Evolutionary conservation across 2,797 vertebrate species (phyloP), one percentile per base, ranked within the genome.

Genomic region (Phrynocephalus vlangalii): DNA sequence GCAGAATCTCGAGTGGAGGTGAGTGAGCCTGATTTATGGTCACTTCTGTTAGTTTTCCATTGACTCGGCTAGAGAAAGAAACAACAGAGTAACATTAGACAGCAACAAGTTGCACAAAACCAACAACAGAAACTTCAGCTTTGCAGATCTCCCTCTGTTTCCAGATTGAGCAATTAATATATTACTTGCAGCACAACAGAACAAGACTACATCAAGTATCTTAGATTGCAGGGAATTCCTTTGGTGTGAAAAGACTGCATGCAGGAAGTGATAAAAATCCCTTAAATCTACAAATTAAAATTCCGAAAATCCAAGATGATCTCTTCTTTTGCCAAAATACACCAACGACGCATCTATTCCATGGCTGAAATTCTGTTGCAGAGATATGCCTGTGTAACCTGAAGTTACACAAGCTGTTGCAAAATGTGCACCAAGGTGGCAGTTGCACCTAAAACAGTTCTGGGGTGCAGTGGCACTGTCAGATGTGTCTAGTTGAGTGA

Each of bases 41-140:
- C 99, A 97, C 97, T 98, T 95, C 98, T 98, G 93, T 98, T 97
- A 89, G 98, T 93, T 97, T 99, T 99, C 99, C 99, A 99, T 82
- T 98, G 97, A 87, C 95, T 97, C 94, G 97, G 94, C 98, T 98
- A 88, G n/a, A 92, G 91, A 86, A 73, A 94, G 18, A 89, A 86
- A 78, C 90, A 2, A 91, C 20, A 72, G 10, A 90, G 30, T 84
- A 86, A 77, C 18, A 89, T 48, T 48, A 83, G 9, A 83, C 1
- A 87, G 68, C 44, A 86, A 3, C 7, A 5, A 78, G 6, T 2
- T 87, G 5, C 72, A 82, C 33, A 83, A 84, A 80, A 24, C 1
- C 82, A 88, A 80, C 2, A 72, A 18, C 13, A 22, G 15, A 72
- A 84, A 72, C 30, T 71, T 18, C 24, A 28, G 84, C 33, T 89